Evolutionary conservation across 2,797 vertebrate genomes (phyloP).

Genomic region (Crocidura indochinensis): DNA sequence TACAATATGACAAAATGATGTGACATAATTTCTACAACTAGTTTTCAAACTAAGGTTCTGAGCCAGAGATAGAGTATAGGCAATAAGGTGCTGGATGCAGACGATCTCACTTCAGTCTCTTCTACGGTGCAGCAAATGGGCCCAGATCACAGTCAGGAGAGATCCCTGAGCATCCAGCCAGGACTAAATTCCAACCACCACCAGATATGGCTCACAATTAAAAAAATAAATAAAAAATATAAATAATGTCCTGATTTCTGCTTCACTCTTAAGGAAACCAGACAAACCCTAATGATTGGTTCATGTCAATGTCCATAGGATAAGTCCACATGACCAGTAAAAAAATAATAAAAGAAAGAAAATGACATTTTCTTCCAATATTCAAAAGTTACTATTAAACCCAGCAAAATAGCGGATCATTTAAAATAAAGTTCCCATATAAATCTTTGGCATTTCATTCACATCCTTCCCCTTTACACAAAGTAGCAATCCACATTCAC

Average conservation of each 20-base stretch:
- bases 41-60: neutral
- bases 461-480: neutral
- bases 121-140: too few relatives aligned
- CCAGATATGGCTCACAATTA: too few relatives aligned
- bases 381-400: conserved; percentile 22
- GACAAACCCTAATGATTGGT: neutral
- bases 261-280: neutral
- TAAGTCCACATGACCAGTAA: neutral
- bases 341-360: neutral
- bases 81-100: too few relatives aligned
- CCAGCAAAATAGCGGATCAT: neutral
- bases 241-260: neutral
- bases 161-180: too few relatives aligned
- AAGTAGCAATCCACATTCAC: neutral
- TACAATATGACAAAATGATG: conserved; percentile 8
- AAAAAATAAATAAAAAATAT: too few relatives aligned
- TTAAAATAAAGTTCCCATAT: conserved; percentile 9
- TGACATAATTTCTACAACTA: neutral
- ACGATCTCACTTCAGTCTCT: too few relatives aligned
- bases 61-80: too few relatives aligned
- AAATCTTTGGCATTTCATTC: conserved; percentile 11
- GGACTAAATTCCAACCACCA: too few relatives aligned
- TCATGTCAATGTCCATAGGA: neutral
- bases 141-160: too few relatives aligned
- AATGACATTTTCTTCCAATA: neutral